Percentiles rank a stretch among this genome's conserved stretches.
phyloP scores from a whole-genome alignment of 2,797 vertebrate genomes.

The Gymnothorax reevesii region DNA sequence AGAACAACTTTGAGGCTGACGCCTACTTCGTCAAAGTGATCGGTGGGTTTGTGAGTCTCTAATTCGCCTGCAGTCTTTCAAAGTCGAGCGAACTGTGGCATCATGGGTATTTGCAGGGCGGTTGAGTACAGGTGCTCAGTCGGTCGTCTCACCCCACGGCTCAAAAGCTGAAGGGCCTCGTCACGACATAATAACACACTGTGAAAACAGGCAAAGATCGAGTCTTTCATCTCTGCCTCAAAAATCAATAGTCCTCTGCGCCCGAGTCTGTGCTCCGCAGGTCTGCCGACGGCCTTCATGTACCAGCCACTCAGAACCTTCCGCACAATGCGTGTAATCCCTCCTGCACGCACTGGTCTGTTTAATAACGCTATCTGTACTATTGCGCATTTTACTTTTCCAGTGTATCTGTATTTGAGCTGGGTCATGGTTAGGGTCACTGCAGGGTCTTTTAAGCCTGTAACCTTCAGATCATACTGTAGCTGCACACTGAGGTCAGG shows the following conservation, averaged over 20 bases:
- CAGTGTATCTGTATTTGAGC: not conserved
- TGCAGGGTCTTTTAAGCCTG: not conserved
- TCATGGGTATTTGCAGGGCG: not conserved
- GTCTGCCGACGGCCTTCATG: not conserved
- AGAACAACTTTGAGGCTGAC: constrained; percentile 97
- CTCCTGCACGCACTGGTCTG: no score
- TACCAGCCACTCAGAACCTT: not conserved
- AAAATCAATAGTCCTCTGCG: not conserved
- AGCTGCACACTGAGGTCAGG: no score
- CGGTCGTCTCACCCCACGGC: not conserved
- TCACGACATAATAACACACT: not conserved
- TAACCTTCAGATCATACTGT: not conserved
- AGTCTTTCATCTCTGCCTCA: not conserved
- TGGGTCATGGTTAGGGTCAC: not conserved
- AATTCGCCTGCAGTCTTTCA: no score
- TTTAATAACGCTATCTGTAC: not conserved
- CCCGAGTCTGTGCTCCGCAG: not conserved
- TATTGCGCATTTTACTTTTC: not conserved
- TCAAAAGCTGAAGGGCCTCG: not conserved
- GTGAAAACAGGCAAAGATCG: not conserved
- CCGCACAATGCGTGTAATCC: no score
- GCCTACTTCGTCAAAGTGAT: constrained; percentile 99
- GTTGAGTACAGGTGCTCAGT: no score
- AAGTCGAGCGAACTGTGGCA: not conserved
- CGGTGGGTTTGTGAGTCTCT: constrained; percentile 78